Conservation (phyloP, 2,797 vertebrate genomes). For the Cottoperca gobio region DNA sequence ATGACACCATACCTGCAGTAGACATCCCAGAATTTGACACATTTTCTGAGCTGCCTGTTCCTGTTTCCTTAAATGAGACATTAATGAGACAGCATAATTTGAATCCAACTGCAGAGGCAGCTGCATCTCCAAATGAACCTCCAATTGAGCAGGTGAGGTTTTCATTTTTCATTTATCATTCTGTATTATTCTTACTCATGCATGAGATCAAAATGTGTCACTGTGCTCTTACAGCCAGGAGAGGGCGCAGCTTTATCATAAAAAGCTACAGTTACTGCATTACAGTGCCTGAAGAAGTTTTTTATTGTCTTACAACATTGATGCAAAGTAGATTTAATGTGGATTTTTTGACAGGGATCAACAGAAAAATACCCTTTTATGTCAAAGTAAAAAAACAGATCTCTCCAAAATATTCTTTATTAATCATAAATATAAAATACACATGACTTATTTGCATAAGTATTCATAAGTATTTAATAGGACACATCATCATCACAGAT, state of each 20-base stretch:
- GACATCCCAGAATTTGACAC: conserved; percentile 12
- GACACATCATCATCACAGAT: neutral
- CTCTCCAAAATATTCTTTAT: neutral
- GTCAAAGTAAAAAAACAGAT: neutral
- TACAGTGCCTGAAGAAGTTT: neutral
- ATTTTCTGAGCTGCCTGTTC: neutral
- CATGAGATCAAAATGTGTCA: neutral
- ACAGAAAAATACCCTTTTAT: neutral
- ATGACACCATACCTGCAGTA: conserved; percentile 58
- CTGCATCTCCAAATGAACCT: neutral
- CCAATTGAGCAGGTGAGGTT: conserved; percentile 58
- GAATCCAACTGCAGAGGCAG: neutral
- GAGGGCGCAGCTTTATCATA: conserved; percentile 40
- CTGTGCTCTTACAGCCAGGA: conserved; percentile 33
- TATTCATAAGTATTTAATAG: neutral
- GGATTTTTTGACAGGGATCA: neutral
- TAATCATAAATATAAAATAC: neutral
- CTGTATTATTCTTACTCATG: neutral
- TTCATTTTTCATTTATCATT: neutral
- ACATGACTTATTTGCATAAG: neutral
- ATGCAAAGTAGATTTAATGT: neutral
- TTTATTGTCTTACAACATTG: neutral
- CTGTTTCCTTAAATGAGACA: neutral
- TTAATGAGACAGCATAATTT: neutral
- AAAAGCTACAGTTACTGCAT: neutral